Evolutionary conservation across 2,113 vertebrate genomes (phyloP).

Genomic region (Pogonocichla stellata): DNA sequence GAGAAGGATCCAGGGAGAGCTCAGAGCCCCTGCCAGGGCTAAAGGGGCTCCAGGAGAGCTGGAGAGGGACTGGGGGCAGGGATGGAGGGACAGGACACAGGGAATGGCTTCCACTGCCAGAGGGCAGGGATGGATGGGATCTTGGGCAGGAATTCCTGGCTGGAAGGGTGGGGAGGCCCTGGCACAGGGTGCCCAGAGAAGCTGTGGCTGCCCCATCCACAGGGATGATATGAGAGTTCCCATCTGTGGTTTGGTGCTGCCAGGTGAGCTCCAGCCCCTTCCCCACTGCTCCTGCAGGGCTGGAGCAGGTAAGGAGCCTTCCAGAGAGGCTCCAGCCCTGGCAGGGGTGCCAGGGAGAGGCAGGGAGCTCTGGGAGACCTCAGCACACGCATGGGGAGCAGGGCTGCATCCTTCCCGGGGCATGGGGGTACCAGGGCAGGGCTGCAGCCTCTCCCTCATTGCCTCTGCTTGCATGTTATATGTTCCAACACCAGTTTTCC

Average conservation of each 20-base stretch:
- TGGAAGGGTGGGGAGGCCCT: not conserved
- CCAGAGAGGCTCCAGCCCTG: not conserved
- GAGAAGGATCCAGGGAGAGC: no score
- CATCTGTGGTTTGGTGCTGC: not conserved
- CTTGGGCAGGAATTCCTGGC: not conserved
- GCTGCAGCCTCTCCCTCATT: not conserved
- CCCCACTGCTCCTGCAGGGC: not conserved
- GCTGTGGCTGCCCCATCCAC: not conserved
- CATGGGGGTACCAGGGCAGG: not conserved
- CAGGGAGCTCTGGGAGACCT: not conserved
- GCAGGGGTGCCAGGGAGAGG: not conserved
- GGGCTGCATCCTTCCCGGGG: not conserved
- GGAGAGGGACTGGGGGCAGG: not conserved
- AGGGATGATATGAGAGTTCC: not conserved
- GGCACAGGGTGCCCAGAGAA: not conserved
- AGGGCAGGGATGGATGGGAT: not conserved
- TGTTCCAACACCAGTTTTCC: not conserved
- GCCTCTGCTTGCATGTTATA: accelerated
- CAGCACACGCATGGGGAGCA: not conserved
- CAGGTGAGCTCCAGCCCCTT: not conserved
- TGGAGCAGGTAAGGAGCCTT: not conserved
- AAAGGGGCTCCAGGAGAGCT: no score
- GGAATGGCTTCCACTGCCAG: no score
- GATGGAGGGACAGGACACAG: no score
- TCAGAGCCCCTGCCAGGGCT: no score